Percentiles rank a stretch among this genome's conserved stretches.
These are phyloP conservation scores for Papilio elwesi DNA, from an alignment of 2,888 invertebrate species.

Conservation along the genomic window DNA sequence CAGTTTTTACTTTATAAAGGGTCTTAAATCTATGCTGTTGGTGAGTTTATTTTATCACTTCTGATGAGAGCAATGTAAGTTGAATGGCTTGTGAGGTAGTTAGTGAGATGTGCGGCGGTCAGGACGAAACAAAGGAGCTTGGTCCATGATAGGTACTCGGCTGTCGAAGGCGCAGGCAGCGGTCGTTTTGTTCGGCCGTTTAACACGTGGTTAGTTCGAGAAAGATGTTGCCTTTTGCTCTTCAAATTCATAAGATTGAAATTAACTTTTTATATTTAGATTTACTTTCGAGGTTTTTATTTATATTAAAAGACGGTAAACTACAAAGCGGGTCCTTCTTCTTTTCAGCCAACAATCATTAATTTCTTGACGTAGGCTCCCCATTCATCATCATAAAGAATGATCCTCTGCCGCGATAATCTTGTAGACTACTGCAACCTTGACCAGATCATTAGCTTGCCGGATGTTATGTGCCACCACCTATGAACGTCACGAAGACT, in stretches of 20 bases:
- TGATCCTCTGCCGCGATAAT: too few species aligned
- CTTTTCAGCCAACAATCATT: too few species aligned
- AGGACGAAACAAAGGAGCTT: slow-evolving; percentile 31
- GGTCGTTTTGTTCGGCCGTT: slow-evolving; percentile 29
- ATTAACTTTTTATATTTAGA: background rate
- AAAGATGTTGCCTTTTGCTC: slow-evolving; percentile 10
- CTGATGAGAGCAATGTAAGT: background rate
- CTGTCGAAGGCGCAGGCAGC: slow-evolving; percentile 12
- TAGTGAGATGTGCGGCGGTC: slow-evolving; percentile 27
- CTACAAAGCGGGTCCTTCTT: too few species aligned
- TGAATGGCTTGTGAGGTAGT: slow-evolving; percentile 32
- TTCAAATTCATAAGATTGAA: background rate
- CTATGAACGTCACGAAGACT: too few species aligned
- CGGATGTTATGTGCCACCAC: too few species aligned
- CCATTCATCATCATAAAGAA: too few species aligned
- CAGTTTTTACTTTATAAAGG: too few species aligned
- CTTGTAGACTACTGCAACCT: too few species aligned
- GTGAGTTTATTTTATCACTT: background rate
- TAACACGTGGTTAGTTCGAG: slow-evolving; percentile 25
- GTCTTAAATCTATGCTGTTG: too few species aligned
- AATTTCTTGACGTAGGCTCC: too few species aligned
- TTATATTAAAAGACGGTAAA: background rate
- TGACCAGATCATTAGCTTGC: too few species aligned
- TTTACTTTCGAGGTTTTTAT: background rate
- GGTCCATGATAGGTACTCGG: slow-evolving; percentile 35